A percentile compares a stretch with the other conserved stretches of the same genome.
These are phyloP conservation scores for Pentalonia nigronervosa DNA, from an alignment of 1,140 invertebrate genomes.

Conservation along the genomic window DNA sequence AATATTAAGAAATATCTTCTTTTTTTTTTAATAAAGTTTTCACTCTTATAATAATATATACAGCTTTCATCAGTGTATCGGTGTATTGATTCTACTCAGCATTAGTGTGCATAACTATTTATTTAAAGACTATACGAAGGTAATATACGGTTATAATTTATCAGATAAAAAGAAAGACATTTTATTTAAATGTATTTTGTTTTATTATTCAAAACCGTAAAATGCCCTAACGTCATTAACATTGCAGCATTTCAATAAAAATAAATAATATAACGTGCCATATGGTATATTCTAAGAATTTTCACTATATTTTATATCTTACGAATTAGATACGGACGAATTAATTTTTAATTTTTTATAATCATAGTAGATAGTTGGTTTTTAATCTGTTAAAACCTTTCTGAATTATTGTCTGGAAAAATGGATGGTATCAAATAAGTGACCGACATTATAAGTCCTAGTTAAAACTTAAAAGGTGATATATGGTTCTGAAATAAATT, in stretches of 20 bases:
- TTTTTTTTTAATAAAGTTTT: neutral
- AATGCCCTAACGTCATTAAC: neutral
- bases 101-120: neutral
- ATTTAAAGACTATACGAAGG: neutral
- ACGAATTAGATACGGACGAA: neutral
- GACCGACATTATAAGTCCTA: conserved; percentile 12
- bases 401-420: neutral
- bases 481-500: conserved; percentile 20
- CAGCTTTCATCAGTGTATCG: neutral
- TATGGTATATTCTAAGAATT: neutral
- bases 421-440: neutral
- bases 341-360: conserved; percentile 6
- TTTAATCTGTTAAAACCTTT: neutral
- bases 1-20: neutral
- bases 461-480: conserved; percentile 3
- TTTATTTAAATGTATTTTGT: neutral
- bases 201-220: neutral
- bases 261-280: neutral
- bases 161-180: neutral
- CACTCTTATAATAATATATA: neutral
- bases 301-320: neutral
- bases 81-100: neutral
- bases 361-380: neutral
- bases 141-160: neutral
- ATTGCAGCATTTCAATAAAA: neutral